These are phyloP conservation scores for Sipha maydis DNA, from an alignment of 2,888 invertebrate genomes.

Conservation along the genomic window DNA sequence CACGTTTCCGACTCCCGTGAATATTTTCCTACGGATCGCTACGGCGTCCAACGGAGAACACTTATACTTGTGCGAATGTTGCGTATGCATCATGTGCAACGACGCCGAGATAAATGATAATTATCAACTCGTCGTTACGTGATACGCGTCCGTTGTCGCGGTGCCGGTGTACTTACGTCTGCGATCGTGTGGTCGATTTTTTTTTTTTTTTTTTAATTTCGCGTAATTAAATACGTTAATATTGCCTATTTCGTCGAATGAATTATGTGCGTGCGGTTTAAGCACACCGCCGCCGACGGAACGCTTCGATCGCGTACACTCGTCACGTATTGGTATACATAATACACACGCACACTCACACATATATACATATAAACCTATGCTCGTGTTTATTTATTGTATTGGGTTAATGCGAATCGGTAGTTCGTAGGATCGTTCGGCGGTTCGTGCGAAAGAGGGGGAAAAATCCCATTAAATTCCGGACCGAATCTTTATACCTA, in stretches of 20 bases:
- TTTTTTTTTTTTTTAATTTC: neutral
- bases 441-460: neutral
- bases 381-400: neutral
- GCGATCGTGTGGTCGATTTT: too few relatives aligned
- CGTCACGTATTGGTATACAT: neutral
- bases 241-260: neutral
- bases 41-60: too few relatives aligned
- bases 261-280: neutral
- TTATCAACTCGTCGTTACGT: neutral
- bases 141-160: neutral
- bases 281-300: neutral
- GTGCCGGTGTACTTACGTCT: too few relatives aligned
- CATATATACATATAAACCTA: neutral
- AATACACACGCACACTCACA: neutral
- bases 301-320: neutral
- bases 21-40: too few relatives aligned
- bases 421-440: neutral
- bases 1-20: too few relatives aligned
- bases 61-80: too few relatives aligned
- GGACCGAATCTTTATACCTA: neutral
- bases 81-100: too few relatives aligned
- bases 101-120: neutral
- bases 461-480: conserved; percentile 9
- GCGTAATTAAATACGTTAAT: conserved; percentile 1
- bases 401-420: too few relatives aligned